Base-by-base conservation (phyloP, 2,888 invertebrate species). In the Agriopis marginaria region DNA sequence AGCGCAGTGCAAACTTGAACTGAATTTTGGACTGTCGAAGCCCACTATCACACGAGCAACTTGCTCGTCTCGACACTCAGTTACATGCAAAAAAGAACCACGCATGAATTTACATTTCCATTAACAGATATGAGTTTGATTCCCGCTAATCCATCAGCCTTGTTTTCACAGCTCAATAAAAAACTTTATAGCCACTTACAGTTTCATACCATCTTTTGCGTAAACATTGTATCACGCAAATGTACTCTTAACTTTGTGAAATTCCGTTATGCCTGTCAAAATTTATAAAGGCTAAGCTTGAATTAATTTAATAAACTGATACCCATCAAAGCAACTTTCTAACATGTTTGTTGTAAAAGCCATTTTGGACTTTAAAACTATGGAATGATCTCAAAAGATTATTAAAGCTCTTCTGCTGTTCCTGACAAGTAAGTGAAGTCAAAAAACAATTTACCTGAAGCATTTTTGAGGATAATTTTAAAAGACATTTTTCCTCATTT, bases 141-240 rank as follows among this genome's bases (percentile, higher is more conserved):
- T 44, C n/a, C 47, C 17, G 40, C 47, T 59, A 70, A 70, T 70
- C 66, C 66, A 70, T 66, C 66, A 66, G 63, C 40, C 62, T 44
- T 39, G 50, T 54, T 70, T 66, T 66, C 54, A 66, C 54, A 17
- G 63, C 66, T 17, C 63, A 59, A 59, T 70, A 70, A 66, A 69
- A 40, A 65, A 63, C 53, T 66, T 70, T 63, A 70, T 17, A 49
- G 45, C 63, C 53, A 51, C 62, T 69, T 59, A 59, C 58, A 59
- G 17, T 58, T 51, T 40, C 49, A 60, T 51, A 47, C 51, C 63
- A 58, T 63, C 53, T 58, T 54, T 61, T 40, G 23, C 47, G 69
- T 47, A 65, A 69, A 65, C 69, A 68, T 59, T 49, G 63, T 63
- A 63, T 68, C 63, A 66, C 63, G 63, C 59, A 66, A 66, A 63